Evolutionary conservation across 2,888 invertebrate genomes (phyloP).

Genomic region (Hypomecis punctinalis): DNA sequence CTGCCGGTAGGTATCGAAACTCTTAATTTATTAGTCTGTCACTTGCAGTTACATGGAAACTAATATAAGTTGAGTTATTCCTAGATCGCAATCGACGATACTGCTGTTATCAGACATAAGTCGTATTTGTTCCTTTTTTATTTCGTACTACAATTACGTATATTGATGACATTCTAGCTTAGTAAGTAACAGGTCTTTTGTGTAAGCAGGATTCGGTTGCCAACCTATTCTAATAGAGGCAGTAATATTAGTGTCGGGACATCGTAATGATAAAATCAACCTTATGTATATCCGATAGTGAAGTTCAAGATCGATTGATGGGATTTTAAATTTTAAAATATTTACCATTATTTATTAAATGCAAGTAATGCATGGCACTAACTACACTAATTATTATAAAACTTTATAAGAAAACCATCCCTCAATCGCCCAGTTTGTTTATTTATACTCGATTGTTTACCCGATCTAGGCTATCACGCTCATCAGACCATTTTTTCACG

Average conservation of each 20-base stretch:
- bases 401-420: not conserved
- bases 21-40: slow-evolving; percentile 4
- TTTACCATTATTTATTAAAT: too few species aligned
- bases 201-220: too few species aligned
- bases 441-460: slow-evolving; percentile 22
- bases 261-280: too few species aligned
- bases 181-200: too few species aligned
- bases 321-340: too few species aligned
- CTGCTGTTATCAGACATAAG: not conserved
- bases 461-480: slow-evolving; percentile 68
- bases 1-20: slow-evolving; percentile 2
- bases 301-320: too few species aligned
- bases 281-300: too few species aligned
- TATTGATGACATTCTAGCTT: not conserved
- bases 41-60: not conserved
- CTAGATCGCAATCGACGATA: not conserved
- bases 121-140: not conserved
- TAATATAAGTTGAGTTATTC: not conserved
- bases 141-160: not conserved
- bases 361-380: not conserved
- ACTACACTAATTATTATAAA: not conserved
- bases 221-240: too few species aligned
- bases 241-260: too few species aligned
- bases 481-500: slow-evolving; percentile 65
- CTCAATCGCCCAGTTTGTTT: slow-evolving; percentile 16